Evolutionary conservation across 1,140 invertebrate species (phyloP).

Genomic region (Dendrolimus kikuchii): DNA sequence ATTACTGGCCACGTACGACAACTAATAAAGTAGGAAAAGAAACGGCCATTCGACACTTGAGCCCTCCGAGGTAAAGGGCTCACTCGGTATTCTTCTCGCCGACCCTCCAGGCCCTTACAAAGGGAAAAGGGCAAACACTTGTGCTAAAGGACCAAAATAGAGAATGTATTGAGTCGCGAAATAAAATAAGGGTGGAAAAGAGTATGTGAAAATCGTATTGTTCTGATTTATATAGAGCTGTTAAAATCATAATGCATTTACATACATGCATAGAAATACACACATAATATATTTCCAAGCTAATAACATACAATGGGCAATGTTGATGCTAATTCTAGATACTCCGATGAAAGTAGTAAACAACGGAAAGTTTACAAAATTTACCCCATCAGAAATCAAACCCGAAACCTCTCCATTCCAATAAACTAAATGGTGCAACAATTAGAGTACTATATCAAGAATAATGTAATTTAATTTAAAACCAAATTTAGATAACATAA

Average conservation of each 20-base stretch:
- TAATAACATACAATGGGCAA: no score
- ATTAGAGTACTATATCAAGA: no score
- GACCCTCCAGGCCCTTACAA: conserved; percentile 46
- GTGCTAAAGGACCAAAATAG: conserved; percentile 47
- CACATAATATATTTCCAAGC: no score
- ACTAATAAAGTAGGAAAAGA: conserved; percentile 63
- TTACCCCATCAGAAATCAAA: no score
- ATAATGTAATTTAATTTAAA: no score
- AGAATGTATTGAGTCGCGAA: conserved; percentile 68
- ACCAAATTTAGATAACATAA: no score
- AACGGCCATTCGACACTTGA: conserved; percentile 52
- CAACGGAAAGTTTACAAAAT: no score
- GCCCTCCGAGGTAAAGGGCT: conserved; percentile 38
- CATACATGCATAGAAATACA: no score
- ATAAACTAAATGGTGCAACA: no score
- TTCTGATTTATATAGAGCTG: conserved; percentile 32
- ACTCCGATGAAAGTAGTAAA: no score
- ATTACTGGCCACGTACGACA: conserved; percentile 50
- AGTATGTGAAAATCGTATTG: conserved; percentile 35
- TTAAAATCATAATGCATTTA: conserved; percentile 14
- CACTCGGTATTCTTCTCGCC: conserved; percentile 60
- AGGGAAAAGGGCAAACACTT: conserved; percentile 64
- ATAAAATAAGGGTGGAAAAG: conserved; percentile 65
- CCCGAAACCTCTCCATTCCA: no score
- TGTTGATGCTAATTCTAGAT: no score